Percentiles rank a stretch among this genome's conserved stretches.
These are phyloP conservation scores for Acheta domesticus DNA, from an alignment of 2,888 invertebrate genomes.

Conservation along the genomic window DNA sequence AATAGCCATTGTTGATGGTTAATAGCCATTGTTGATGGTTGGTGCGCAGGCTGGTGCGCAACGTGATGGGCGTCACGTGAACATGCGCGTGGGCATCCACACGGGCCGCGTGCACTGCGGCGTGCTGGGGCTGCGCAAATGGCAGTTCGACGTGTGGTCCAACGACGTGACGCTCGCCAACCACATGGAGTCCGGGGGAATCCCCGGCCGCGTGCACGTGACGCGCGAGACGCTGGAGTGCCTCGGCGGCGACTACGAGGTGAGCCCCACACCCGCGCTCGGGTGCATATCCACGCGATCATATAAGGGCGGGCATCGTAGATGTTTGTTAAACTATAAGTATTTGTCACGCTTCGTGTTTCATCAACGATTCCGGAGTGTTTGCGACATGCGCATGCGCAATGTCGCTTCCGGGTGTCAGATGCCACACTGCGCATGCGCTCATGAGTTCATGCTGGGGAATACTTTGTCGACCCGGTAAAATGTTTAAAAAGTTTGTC, in stretches of 20 bases:
- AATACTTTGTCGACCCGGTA: too few species aligned
- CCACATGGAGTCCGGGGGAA: slow-evolving; percentile 96
- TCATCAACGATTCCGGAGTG: too few species aligned
- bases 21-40: not conserved
- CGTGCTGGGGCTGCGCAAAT: slow-evolving; percentile 91
- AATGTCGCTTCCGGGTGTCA: too few species aligned
- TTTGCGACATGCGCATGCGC: too few species aligned
- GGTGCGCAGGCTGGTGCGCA: slow-evolving; percentile 75
- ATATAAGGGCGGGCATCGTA: too few species aligned
- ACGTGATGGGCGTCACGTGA: slow-evolving; percentile 91
- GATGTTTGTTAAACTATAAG: too few species aligned
- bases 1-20: too few species aligned
- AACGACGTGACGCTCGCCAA: slow-evolving; percentile 97
- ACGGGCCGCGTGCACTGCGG: slow-evolving; percentile 94
- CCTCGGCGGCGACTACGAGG: slow-evolving; percentile 77
- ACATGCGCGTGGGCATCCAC: slow-evolving; percentile 97
- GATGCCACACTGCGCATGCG: too few species aligned
- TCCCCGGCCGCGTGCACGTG: slow-evolving; percentile 93
- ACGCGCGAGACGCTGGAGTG: slow-evolving; percentile 86
- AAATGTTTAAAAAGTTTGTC: too few species aligned
- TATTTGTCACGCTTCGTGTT: too few species aligned
- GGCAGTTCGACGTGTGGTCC: slow-evolving; percentile 99
- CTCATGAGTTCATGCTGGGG: too few species aligned
- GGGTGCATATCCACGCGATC: accelerated
- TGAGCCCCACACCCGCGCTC: not conserved